Evolutionary conservation across 2,888 invertebrate species (phyloP).

Genomic region (Prosopocoilus inquinatus): DNA sequence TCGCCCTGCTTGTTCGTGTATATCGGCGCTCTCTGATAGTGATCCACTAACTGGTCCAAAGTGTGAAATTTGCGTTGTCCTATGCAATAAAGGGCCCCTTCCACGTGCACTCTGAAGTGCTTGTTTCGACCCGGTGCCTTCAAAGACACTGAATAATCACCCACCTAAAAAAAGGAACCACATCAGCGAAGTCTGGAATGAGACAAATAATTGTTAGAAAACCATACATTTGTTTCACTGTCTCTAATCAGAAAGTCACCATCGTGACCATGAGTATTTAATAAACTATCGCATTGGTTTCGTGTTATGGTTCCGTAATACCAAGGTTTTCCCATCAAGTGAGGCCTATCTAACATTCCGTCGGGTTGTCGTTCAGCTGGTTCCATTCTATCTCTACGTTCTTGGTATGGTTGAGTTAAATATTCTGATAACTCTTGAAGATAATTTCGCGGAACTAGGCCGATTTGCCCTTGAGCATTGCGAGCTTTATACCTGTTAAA

Average conservation of each 20-base stretch:
- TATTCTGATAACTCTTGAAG: slow-evolving; percentile 89
- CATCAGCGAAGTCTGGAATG: not conserved
- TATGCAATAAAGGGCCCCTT: slow-evolving; percentile 90
- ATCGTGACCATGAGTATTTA: slow-evolving; percentile 93
- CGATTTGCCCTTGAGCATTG: slow-evolving; percentile 88
- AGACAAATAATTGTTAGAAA: not conserved
- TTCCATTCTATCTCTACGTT: slow-evolving; percentile 45
- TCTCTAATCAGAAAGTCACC: slow-evolving; percentile 99
- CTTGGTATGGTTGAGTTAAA: slow-evolving; percentile 79
- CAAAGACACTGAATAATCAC: slow-evolving; percentile 96
- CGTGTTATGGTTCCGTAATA: slow-evolving; percentile 96
- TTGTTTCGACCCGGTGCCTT: slow-evolving; percentile 98
- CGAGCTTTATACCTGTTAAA: slow-evolving; percentile 74
- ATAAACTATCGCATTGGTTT: slow-evolving; percentile 92
- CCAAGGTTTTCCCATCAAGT: slow-evolving; percentile 85
- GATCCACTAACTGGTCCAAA: slow-evolving; percentile 94
- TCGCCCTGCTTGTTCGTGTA: slow-evolving; percentile 98
- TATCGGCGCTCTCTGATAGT: slow-evolving; percentile 98
- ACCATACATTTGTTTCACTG: slow-evolving; percentile 95
- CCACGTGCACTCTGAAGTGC: slow-evolving; percentile 97
- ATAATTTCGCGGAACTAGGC: slow-evolving; percentile 94
- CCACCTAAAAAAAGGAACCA: slow-evolving; percentile 68
- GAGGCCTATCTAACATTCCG: slow-evolving; percentile 59
- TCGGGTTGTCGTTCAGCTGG: slow-evolving; percentile 48
- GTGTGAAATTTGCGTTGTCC: slow-evolving; percentile 97